These are phyloP conservation scores for Heptranchias perlo DNA, from an alignment of 2,113 vertebrate genomes.

Conservation along the genomic window DNA sequence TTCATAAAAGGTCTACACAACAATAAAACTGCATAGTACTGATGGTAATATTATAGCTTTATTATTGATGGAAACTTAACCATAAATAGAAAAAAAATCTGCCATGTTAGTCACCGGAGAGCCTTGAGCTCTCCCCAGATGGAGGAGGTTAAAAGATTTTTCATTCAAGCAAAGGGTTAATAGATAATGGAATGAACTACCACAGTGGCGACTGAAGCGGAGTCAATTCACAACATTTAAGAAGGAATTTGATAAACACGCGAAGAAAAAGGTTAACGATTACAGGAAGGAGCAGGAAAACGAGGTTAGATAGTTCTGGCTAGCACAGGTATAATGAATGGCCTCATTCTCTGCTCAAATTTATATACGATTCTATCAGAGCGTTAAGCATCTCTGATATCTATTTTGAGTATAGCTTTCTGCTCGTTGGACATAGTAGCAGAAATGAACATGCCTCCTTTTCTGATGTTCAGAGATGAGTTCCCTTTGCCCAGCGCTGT, in stretches of 20 bases:
- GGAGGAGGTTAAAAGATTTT: neutral
- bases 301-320: neutral
- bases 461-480: neutral
- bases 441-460: neutral
- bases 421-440: conserved; percentile 20
- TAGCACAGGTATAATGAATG: neutral
- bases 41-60: neutral
- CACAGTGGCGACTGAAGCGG: neutral
- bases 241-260: neutral
- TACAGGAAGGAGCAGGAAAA: neutral
- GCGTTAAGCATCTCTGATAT: neutral
- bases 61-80: neutral
- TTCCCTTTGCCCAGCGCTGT: neutral
- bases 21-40: neutral
- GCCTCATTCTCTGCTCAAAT: neutral
- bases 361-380: neutral
- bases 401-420: conserved; percentile 18
- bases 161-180: neutral
- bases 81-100: neutral
- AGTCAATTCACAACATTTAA: neutral
- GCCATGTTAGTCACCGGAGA: neutral
- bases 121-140: neutral
- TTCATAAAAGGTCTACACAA: neutral
- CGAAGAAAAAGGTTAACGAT: neutral
- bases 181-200: neutral